These are phyloP conservation scores for Carabus problematicus DNA, from an alignment of 2,888 invertebrate species.

Conservation along the genomic window DNA sequence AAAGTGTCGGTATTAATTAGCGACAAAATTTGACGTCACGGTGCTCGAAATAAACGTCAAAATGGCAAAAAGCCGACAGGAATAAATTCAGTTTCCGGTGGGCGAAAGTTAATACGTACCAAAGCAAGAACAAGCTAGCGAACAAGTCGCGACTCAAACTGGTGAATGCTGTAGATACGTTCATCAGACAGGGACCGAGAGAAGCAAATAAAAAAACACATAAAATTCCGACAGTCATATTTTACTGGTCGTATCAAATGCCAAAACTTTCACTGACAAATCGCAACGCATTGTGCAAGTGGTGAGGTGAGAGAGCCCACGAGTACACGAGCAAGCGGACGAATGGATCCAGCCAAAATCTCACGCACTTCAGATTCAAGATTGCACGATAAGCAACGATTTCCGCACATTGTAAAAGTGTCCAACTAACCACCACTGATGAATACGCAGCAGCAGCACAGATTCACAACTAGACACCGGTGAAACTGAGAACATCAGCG, in stretches of 20 bases:
- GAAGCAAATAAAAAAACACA: conserved; percentile 20
- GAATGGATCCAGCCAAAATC: conserved; percentile 16
- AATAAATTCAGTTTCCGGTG: conserved; percentile 36
- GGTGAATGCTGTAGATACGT: too few species aligned
- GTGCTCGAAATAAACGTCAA: conserved; percentile 29
- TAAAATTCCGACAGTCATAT: conserved; percentile 39
- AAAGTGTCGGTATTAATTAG: conserved; percentile 14
- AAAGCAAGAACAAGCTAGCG: neutral
- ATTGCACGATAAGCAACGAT: conserved; percentile 6
- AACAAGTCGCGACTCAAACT: neutral
- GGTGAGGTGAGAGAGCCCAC: too few species aligned
- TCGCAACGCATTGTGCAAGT: conserved; percentile 10
- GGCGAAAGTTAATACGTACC: conserved; percentile 23
- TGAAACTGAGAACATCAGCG: too few species aligned
- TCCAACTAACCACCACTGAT: neutral
- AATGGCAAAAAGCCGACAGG: conserved; percentile 23
- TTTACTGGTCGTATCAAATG: conserved; percentile 39
- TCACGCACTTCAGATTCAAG: conserved; percentile 9
- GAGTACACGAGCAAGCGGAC: too few species aligned
- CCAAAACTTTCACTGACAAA: conserved; percentile 41
- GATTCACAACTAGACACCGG: too few species aligned
- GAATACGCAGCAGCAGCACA: neutral
- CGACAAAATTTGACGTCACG: conserved; percentile 23
- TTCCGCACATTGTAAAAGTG: conserved; percentile 28
- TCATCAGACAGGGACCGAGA: conserved; percentile 11